Evolutionary conservation across 2,888 invertebrate species (phyloP).

Genomic region (Brenthis hecate): DNA sequence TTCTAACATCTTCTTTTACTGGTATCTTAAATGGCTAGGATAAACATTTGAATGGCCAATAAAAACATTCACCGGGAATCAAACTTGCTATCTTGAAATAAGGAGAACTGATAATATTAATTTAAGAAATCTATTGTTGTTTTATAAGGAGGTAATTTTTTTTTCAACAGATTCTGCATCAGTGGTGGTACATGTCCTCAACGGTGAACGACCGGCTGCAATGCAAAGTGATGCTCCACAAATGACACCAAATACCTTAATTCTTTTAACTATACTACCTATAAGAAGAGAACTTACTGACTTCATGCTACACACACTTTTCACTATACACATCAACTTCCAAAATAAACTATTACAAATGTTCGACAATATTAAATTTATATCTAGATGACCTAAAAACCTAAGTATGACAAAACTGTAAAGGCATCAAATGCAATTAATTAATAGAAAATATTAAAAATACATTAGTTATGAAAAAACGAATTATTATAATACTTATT

Average conservation of each 20-base stretch:
- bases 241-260: conserved; percentile 49
- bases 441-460: conserved; percentile 40
- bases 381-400: conserved; percentile 65
- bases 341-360: conserved; percentile 24
- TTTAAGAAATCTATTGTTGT: no score
- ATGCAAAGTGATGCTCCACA: conserved; percentile 78
- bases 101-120: no score
- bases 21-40: no score
- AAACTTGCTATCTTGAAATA: no score
- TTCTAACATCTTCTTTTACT: no score
- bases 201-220: conserved; percentile 86
- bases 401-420: conserved; percentile 33
- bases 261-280: conserved; percentile 49
- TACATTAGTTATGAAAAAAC: conserved; percentile 60
- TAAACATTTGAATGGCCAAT: no score
- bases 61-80: no score
- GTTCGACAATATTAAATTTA: conserved; percentile 29
- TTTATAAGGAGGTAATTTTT: not conserved
- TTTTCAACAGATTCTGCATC: conserved; percentile 86
- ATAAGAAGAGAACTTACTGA: conserved; percentile 45
- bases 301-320: conserved; percentile 18
- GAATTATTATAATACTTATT: conserved; percentile 60
- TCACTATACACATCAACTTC: not conserved
- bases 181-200: conserved; percentile 91
- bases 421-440: conserved; percentile 50